Conservation (phyloP, 2,113 vertebrate genomes). For the Cacatua alba region DNA sequence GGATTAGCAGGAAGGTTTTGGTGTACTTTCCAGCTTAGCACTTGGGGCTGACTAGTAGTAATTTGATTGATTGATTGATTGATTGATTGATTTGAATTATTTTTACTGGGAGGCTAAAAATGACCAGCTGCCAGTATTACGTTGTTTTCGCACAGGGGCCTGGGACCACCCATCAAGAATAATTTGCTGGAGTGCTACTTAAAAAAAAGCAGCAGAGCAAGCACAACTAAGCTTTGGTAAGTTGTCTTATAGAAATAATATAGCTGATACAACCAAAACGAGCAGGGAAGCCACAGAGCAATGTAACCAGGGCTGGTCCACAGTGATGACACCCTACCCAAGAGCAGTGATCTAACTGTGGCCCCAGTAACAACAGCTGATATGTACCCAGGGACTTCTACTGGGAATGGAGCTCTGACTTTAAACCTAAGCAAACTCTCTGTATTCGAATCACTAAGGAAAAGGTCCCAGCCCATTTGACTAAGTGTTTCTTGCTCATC, state of each 20-base stretch:
- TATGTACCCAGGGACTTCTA: accelerated
- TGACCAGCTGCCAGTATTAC: not conserved
- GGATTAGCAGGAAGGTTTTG: not conserved
- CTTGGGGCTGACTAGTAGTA: not conserved
- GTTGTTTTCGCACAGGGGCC: not conserved
- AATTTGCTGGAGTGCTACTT: not conserved
- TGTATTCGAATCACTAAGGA: not conserved
- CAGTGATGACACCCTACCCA: not conserved
- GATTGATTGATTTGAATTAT: not conserved
- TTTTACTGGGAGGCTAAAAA: not conserved
- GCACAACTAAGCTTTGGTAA: not conserved
- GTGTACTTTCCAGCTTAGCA: not conserved
- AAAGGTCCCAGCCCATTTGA: not conserved
- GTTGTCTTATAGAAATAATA: not conserved
- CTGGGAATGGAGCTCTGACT: not conserved
- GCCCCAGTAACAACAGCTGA: not conserved
- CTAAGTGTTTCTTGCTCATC: not conserved
- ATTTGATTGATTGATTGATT: not conserved
- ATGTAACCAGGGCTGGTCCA: not conserved
- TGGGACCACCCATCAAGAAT: not conserved
- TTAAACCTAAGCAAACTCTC: not conserved
- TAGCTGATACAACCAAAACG: not conserved
- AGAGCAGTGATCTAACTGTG: not conserved
- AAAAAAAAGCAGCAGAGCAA: not conserved
- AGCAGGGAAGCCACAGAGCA: not conserved